Evolutionary conservation across 2,888 invertebrate species (phyloP), one percentile per base, ranked within the genome.

Genomic region (Chouioia cunea): DNA sequence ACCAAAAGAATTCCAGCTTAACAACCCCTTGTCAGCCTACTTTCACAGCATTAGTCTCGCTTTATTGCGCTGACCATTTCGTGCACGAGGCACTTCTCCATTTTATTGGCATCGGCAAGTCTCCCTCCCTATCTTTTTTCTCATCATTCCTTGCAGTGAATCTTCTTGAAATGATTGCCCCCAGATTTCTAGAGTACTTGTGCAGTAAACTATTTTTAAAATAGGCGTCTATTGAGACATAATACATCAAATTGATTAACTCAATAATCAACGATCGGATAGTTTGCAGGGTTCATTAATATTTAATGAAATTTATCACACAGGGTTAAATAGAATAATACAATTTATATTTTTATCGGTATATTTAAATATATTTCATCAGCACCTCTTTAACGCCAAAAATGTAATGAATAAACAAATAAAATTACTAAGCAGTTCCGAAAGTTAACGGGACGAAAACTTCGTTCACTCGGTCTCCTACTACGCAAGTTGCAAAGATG

Each of bases 401-500:
- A 36, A 12, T 12, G 36, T 36, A 36, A 36, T 10, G 4, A 6
- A 36, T 36, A 36, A 12, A 36, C n/a, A 36, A 36, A 36, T 36
- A 10, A 65, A 47, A 54, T 44, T 44, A 27, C 36, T 63, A 59
- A 65, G 44, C 53, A 54, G 48, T 54, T 18, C 44, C 44, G 54
- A 44, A 57, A 54, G 36, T 50, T 65, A 47, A 23, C 56, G 50
- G 36, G 50, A n/a, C 16, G 27, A 12, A 46, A 56, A 56, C 56
- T 65, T 54, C 52, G 44, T 62, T 44, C 36, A 18, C 0, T 14
- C 50, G 52, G 62, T 20, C 50, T 3, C 23, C 27, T n/a, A 20
- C 70, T 72, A 70, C 75, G 74, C 73, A 71, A 71, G 12, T 70
- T 54, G 70, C 70, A 70, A 76, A 78, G 77, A 78, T 77, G 59